Conservation (phyloP, 2,888 invertebrate genomes). For the Lampropteryx suffumata region DNA sequence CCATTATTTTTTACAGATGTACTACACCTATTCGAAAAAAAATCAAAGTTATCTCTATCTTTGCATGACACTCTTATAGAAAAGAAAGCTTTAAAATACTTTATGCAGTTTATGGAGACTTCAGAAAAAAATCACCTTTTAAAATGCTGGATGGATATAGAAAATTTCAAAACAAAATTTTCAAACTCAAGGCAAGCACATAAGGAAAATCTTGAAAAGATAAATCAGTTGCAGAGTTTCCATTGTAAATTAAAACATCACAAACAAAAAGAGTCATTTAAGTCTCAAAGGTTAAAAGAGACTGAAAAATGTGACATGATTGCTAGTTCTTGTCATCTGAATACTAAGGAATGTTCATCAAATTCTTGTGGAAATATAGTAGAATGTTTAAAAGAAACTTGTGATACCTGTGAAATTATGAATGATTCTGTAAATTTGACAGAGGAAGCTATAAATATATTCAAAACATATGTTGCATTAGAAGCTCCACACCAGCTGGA, state of each 20-base stretch:
- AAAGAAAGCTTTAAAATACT: conserved; percentile 91
- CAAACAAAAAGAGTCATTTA: conserved; percentile 39
- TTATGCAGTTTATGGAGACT: conserved; percentile 93
- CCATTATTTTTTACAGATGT: conserved; percentile 57
- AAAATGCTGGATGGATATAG: conserved; percentile 90
- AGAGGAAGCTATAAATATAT: conserved; percentile 87
- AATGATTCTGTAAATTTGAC: conserved; percentile 52
- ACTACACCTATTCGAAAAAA: conserved; percentile 65
- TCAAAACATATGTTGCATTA: conserved; percentile 89
- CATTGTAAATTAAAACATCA: conserved; percentile 47
- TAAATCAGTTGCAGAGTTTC: conserved; percentile 63
- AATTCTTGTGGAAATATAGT: conserved; percentile 63
- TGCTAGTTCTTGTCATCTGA: conserved; percentile 39
- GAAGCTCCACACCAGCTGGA: conserved; percentile 85
- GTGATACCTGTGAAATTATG: conserved; percentile 33
- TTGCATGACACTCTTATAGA: conserved; percentile 89
- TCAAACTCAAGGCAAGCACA: conserved; percentile 39
- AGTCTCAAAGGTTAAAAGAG: conserved; percentile 52
- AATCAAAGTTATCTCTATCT: conserved; percentile 88
- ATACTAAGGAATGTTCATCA: conserved; percentile 50
- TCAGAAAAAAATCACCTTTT: conserved; percentile 85
- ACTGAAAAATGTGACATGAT: conserved; percentile 44
- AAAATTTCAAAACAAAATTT: conserved; percentile 81
- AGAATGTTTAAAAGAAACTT: conserved; percentile 35
- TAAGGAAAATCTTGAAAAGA: conserved; percentile 48